These are phyloP conservation scores for Gasteruption jaculator DNA, from an alignment of 2,888 invertebrate genomes.

Conservation along the genomic window DNA sequence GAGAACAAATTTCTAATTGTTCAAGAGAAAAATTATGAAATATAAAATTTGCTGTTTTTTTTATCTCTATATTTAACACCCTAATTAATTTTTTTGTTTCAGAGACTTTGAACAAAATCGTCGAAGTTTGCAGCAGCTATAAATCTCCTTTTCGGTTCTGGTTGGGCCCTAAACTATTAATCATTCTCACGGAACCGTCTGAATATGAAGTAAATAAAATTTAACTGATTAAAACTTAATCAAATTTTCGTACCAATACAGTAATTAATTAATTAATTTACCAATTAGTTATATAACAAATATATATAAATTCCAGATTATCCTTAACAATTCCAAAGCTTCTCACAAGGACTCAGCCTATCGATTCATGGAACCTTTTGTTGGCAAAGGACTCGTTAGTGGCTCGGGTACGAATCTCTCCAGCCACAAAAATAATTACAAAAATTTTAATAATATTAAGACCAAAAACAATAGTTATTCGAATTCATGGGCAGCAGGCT, in stretches of 20 bases:
- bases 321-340: constrained; percentile 26
- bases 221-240: neutral
- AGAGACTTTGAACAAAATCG: constrained; percentile 24
- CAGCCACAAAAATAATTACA: constrained; percentile 21
- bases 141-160: constrained; percentile 27
- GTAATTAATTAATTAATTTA: too few species aligned
- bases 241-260: constrained; percentile 1
- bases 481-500: too few species aligned
- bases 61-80: neutral
- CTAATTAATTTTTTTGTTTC: neutral
- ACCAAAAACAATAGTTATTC: too few species aligned
- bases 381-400: constrained; percentile 27
- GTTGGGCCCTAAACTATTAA: constrained; percentile 29
- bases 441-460: constrained; percentile 21
- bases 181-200: constrained; percentile 26
- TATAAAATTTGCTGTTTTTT: too few species aligned
- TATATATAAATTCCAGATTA: constrained; percentile 17
- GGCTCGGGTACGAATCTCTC: constrained; percentile 26
- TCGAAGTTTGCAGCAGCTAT: constrained; percentile 17
- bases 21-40: too few species aligned
- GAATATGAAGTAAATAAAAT: constrained; percentile 25
- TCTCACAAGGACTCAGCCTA: constrained; percentile 27
- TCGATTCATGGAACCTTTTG: constrained; percentile 27
- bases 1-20: too few species aligned
- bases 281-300: neutral